phyloP scores from a whole-genome alignment of 2,797 vertebrate genomes.

The Tapera naevia region DNA sequence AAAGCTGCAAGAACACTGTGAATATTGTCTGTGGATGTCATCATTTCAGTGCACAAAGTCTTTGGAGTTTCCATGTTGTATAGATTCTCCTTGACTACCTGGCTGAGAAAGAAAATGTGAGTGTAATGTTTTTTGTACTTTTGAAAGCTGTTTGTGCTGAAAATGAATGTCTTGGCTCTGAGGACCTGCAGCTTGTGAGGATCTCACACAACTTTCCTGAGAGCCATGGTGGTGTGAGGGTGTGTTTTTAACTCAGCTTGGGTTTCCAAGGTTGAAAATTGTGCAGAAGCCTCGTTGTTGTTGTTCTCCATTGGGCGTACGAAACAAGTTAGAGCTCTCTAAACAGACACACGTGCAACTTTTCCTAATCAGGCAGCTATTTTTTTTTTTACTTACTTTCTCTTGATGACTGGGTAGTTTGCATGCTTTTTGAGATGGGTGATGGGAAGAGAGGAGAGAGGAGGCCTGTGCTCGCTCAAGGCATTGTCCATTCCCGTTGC shows the following conservation, averaged over 20 bases:
- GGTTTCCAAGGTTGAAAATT: neutral
- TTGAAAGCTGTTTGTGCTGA: neutral
- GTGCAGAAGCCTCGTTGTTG: neutral
- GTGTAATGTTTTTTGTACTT: neutral
- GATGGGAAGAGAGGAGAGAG: neutral
- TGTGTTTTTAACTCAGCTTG: constrained; percentile 3
- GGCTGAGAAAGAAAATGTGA: constrained; percentile 8
- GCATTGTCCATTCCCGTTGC: fast-evolving
- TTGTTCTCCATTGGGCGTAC: neutral
- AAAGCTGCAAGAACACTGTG: neutral
- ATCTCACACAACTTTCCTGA: neutral
- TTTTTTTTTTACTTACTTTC: neutral
- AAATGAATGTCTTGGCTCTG: neutral
- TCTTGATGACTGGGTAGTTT: neutral
- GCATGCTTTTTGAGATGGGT: neutral
- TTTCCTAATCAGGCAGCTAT: neutral
- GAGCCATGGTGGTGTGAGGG: fast-evolving
- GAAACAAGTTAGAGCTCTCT: neutral
- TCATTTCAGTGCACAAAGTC: neutral
- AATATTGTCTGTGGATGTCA: neutral
- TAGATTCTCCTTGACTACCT: constrained; percentile 41
- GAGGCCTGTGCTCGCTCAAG: neutral
- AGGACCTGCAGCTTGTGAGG: neutral
- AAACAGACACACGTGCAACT: neutral
- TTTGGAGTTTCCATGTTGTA: constrained; percentile 22